phyloP scores from a whole-genome alignment of 2,888 invertebrate genomes.

The Marronus borbonicus region DNA sequence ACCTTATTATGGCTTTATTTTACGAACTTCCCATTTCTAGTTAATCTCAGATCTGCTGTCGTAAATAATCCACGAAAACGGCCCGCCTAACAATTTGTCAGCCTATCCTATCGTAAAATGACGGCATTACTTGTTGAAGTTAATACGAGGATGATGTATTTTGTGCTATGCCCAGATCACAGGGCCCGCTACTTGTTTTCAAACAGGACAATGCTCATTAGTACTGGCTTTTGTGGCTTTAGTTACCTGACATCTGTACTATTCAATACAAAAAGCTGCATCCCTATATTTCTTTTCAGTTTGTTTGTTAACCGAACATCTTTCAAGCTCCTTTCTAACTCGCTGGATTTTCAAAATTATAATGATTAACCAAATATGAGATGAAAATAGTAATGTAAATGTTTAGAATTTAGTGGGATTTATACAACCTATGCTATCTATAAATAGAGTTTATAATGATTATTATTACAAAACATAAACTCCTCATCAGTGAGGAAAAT shows the following conservation, averaged over 20 bases:
- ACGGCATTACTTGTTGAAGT: slow-evolving; percentile 62
- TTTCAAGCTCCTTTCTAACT: slow-evolving; percentile 9
- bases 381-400: no score
- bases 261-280: slow-evolving; percentile 16
- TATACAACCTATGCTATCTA: no score
- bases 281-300: slow-evolving; percentile 12
- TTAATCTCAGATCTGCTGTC: slow-evolving; percentile 17
- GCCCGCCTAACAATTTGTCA: slow-evolving; percentile 60
- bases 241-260: slow-evolving; percentile 62
- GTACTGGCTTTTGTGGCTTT: slow-evolving; percentile 63
- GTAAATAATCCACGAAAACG: slow-evolving; percentile 36
- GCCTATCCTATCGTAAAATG: slow-evolving; percentile 57
- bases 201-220: slow-evolving; percentile 64
- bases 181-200: slow-evolving; percentile 59
- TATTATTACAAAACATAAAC: no score
- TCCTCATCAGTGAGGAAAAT: no score
- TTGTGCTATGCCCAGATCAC: slow-evolving; percentile 57
- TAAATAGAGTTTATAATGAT: no score
- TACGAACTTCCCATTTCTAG: neutral
- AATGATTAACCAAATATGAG: neutral
- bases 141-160: slow-evolving; percentile 64
- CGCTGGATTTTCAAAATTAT: slow-evolving; percentile 9
- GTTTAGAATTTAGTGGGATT: no score
- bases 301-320: slow-evolving; percentile 13
- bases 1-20: neutral